Percentiles rank a stretch among this genome's conserved stretches.
phyloP scores from a whole-genome alignment of 2,113 vertebrate genomes.

The Silurus meridionalis region DNA sequence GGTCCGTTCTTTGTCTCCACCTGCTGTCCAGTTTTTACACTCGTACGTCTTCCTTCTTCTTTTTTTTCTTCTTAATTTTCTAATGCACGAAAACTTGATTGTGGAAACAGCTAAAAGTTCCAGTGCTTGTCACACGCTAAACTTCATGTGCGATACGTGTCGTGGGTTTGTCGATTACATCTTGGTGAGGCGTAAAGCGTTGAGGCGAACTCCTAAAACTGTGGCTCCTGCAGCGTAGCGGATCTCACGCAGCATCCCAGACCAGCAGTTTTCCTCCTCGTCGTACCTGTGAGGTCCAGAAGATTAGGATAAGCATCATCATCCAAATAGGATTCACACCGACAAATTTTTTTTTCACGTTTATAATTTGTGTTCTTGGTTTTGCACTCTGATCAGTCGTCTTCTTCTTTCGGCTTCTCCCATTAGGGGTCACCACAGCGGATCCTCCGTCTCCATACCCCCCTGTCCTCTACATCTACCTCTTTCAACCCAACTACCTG shows the following conservation, averaged over 20 bases:
- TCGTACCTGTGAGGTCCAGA: constrained; percentile 65
- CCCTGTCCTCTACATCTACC: too few relatives aligned
- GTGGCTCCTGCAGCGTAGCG: constrained; percentile 83
- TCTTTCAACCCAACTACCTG: too few relatives aligned
- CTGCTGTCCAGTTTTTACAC: constrained; percentile 18
- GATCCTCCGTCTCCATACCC: too few relatives aligned
- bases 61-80: background rate
- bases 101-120: background rate
- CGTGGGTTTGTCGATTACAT: constrained; percentile 70
- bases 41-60: background rate
- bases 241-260: constrained; percentile 88
- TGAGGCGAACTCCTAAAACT: constrained; percentile 83
- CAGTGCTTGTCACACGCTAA: background rate
- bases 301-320: background rate
- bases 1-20: constrained; percentile 15
- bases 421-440: too few relatives aligned
- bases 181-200: constrained; percentile 87
- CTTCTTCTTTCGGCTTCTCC: too few relatives aligned
- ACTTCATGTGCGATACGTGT: background rate
- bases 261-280: constrained; percentile 86
- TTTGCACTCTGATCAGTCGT: background rate
- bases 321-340: background rate
- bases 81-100: background rate
- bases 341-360: background rate
- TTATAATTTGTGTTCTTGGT: background rate